Evolutionary conservation across 1,140 invertebrate species (phyloP), one percentile per base, ranked within the genome.

Genomic region (Bathynomus jamesi): DNA sequence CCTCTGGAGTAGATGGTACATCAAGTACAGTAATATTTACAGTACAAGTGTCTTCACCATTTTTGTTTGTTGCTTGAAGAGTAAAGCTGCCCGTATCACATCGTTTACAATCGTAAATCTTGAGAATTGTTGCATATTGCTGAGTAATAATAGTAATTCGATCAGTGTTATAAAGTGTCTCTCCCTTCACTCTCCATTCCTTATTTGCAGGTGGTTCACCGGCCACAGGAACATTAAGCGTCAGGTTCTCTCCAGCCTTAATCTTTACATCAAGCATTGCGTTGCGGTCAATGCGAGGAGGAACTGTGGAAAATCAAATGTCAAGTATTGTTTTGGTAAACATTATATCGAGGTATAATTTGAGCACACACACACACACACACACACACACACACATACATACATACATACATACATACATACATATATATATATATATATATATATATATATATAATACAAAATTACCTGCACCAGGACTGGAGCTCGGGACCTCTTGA

Each of bases 181-280:
- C 89, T 17, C 90, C 94, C 77, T 92, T 92, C 66, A 94, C 85
- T 3, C 86, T 86, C 96, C 96, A 99, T 84, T 92, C 90, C 79
- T 97, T 98, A 25, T 85, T 89, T 76, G 97, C 95, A 71, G 92
- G 91, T 0, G 96, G 96, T 82, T 97, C 94, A 31, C 95, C 97
- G 76, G 85, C 89, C 30, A 97, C 94, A 24, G 95, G 95, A 3
- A 99, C 92, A 80, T 95, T 91, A 76, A 98, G 90, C 80, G 96
- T 92, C 82, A 97, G 94, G 81, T 91, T 90, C 80, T 93, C 90
- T 61, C 97, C 96, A 46, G 94, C 95, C 75, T 90, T 89, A 64
- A 96, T 88, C 79, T 94, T 96, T 76, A 99, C 90, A 81, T 98
- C 92, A 67, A 91, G 83, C 86, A 99, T 90, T 73, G 92, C 92